Percentiles rank a stretch among this genome's conserved stretches.
These are phyloP conservation scores for Coelopa pilipes DNA, from an alignment of 2,888 invertebrate species.

Conservation along the genomic window DNA sequence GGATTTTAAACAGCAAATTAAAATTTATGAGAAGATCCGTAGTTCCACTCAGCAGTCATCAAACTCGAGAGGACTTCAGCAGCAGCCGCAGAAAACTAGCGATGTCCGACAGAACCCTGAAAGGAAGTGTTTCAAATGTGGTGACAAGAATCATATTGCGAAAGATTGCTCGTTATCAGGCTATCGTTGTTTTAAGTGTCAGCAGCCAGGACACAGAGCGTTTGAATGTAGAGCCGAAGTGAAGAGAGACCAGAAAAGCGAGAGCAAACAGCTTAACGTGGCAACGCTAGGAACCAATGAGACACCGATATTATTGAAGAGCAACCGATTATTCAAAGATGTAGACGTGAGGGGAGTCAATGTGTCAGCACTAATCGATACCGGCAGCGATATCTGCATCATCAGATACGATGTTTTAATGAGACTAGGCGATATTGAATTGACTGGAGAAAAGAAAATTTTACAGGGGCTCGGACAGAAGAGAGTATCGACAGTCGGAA, in stretches of 20 bases:
- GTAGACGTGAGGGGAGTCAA: not conserved
- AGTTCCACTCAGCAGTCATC: too few species aligned
- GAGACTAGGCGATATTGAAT: conserved; percentile 3
- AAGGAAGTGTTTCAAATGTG: too few species aligned
- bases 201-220: conserved; percentile 25
- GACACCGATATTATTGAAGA: not conserved
- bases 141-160: too few species aligned
- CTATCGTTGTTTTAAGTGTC: too few species aligned
- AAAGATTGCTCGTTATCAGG: too few species aligned
- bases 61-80: too few species aligned
- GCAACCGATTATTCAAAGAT: not conserved
- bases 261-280: not conserved
- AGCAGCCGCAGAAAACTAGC: too few species aligned
- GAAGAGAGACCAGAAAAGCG: not conserved
- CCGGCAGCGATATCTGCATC: conserved; percentile 22
- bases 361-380: conserved; percentile 27
- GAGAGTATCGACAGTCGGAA: too few species aligned
- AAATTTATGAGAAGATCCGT: too few species aligned
- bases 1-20: too few species aligned
- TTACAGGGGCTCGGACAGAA: not conserved
- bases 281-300: not conserved
- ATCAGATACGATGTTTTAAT: not conserved
- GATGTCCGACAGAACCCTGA: too few species aligned
- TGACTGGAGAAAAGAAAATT: not conserved
- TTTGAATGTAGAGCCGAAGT: conserved; percentile 15